Conservation (phyloP, 2,888 invertebrate species). For the Drosophila prolongata region DNA sequence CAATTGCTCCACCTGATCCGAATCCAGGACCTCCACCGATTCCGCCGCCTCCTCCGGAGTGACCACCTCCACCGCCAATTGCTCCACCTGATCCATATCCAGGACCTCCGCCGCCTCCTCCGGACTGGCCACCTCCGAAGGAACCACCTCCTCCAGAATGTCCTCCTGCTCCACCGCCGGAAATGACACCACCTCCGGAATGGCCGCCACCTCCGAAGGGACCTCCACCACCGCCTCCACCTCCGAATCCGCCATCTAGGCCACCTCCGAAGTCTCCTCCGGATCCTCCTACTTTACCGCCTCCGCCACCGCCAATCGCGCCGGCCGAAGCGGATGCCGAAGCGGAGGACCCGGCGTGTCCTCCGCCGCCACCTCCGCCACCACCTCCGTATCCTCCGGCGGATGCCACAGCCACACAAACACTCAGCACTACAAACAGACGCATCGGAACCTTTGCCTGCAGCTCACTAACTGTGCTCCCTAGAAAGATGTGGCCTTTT, state of each 20-base stretch:
- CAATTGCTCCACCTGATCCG: constrained; percentile 11
- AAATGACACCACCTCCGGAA: constrained; percentile 12
- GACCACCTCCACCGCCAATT: constrained; percentile 7
- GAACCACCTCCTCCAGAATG: constrained; percentile 10
- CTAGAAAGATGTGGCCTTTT: constrained; percentile 52
- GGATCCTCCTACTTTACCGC: constrained; percentile 25
- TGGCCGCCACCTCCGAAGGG: constrained; percentile 16
- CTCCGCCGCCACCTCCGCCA: constrained; percentile 53
- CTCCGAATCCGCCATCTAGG: not conserved
- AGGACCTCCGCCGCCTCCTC: constrained; percentile 1
- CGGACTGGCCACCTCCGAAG: not conserved
- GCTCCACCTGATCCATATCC: constrained; percentile 3
- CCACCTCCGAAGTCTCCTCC: not conserved
- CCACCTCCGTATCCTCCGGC: constrained; percentile 66
- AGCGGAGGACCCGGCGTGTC: constrained; percentile 48
- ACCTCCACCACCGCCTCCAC: constrained; percentile 19
- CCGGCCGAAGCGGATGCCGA: constrained; percentile 38
- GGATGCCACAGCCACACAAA: constrained; percentile 64
- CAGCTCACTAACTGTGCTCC: constrained; percentile 56
- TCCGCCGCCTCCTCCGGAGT: constrained; percentile 14
- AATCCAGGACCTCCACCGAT: constrained; percentile 17
- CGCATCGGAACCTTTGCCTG: constrained; percentile 67
- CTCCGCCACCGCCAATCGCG: constrained; percentile 26
- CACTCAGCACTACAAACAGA: constrained; percentile 71
- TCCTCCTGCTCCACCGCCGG: constrained; percentile 18